Evolutionary conservation across 2,113 vertebrate genomes (phyloP).

Genomic region (Merops nubicus): DNA sequence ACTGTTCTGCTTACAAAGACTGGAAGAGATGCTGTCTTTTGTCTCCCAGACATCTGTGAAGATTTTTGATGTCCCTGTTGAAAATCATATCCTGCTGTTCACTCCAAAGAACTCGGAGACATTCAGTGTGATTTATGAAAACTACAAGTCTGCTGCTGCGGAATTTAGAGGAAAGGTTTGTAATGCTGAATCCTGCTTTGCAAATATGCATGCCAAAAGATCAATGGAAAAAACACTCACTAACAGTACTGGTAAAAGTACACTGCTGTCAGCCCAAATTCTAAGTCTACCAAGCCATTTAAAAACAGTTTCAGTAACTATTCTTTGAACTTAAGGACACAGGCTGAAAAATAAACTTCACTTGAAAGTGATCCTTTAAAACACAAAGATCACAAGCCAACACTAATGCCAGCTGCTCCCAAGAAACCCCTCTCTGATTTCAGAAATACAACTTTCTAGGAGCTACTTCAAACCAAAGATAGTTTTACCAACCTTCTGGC

Average conservation of each 20-base stretch:
- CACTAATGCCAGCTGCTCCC: background rate
- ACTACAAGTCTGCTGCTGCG: conserved; percentile 74
- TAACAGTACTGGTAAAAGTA: background rate
- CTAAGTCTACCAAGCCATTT: background rate
- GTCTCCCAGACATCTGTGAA: conserved; percentile 82
- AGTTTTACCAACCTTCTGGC: background rate
- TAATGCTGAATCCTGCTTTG: background rate
- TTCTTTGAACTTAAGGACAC: background rate
- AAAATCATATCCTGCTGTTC: conserved; percentile 90
- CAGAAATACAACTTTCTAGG: background rate
- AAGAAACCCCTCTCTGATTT: background rate
- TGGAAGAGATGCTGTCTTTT: conserved; percentile 46
- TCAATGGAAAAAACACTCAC: background rate
- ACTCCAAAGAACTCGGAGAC: conserved; percentile 74
- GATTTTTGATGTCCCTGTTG: conserved; percentile 83
- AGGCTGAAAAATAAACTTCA: background rate
- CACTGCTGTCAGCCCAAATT: background rate
- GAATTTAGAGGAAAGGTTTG: conserved; percentile 88
- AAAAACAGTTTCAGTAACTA: background rate
- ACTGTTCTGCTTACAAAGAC: conserved; percentile 13
- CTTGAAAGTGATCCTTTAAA: background rate
- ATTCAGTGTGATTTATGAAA: conserved; percentile 72
- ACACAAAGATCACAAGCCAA: background rate
- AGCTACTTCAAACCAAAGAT: background rate
- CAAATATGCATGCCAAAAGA: background rate